These are phyloP conservation scores for Scotopteryx bipunctaria DNA, from an alignment of 2,888 invertebrate genomes.

Conservation along the genomic window DNA sequence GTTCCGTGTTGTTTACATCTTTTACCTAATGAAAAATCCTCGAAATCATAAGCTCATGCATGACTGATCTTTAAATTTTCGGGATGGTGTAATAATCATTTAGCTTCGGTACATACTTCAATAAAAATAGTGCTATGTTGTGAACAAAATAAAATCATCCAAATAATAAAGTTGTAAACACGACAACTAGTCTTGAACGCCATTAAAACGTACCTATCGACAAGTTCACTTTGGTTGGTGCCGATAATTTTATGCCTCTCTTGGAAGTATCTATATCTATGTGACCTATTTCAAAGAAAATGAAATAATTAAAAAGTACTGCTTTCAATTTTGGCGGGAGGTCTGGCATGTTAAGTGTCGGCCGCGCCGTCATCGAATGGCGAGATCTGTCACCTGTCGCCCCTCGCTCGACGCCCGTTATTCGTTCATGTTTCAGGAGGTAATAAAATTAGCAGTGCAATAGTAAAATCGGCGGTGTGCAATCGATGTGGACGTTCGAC, in stretches of 20 bases:
- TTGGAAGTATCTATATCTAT: background rate
- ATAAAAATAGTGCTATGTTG: too few relatives aligned
- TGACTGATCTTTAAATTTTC: background rate
- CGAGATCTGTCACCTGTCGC: constrained; percentile 73
- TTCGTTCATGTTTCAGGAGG: constrained; percentile 64
- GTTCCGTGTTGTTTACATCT: too few relatives aligned
- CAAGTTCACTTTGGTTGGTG: too few relatives aligned
- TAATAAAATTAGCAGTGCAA: constrained; percentile 74
- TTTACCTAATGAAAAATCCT: too few relatives aligned
- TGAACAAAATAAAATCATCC: background rate
- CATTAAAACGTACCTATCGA: background rate
- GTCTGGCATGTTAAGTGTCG: constrained; percentile 57
- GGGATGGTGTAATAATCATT: background rate
- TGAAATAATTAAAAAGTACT: constrained; percentile 1
- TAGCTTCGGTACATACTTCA: background rate
- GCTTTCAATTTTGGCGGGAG: constrained; percentile 78
- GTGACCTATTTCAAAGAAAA: constrained; percentile 5
- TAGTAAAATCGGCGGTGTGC: constrained; percentile 64
- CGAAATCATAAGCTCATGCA: too few relatives aligned
- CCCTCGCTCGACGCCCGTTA: constrained; percentile 61
- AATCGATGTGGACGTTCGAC: constrained; percentile 72
- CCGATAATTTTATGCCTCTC: background rate
- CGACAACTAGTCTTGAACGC: background rate
- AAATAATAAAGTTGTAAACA: background rate
- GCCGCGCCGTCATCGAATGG: constrained; percentile 56